phyloP scores from a whole-genome alignment of 2,888 invertebrate genomes.

The Meloe dianella region DNA sequence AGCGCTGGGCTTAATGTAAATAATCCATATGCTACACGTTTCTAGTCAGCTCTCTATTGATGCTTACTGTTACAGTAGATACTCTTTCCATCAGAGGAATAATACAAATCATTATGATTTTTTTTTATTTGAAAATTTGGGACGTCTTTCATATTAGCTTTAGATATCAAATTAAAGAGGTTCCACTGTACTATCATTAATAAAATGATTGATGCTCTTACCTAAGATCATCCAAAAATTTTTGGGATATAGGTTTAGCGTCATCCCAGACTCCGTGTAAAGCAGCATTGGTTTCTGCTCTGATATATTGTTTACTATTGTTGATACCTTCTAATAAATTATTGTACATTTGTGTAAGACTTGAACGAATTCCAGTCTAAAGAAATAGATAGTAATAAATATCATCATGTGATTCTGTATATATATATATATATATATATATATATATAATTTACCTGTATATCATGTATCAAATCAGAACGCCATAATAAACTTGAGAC shows the following conservation, averaged over 20 bases:
- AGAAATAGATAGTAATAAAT: constrained; percentile 34
- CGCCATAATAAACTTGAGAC: constrained; percentile 83
- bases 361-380: constrained; percentile 59
- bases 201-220: constrained; percentile 45
- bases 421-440: no score
- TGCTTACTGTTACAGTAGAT: no score
- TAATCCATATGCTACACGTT: no score
- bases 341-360: constrained; percentile 61
- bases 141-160: no score
- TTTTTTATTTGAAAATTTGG: no score
- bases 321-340: constrained; percentile 64
- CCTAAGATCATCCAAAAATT: constrained; percentile 75
- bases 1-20: no score
- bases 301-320: constrained; percentile 71
- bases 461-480: constrained; percentile 71
- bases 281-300: constrained; percentile 73
- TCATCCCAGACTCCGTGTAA: constrained; percentile 76
- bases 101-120: no score
- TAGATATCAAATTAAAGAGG: no score
- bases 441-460: constrained; percentile 58
- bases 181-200: neutral
- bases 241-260: constrained; percentile 71
- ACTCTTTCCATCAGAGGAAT: no score
- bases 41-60: no score
- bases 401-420: constrained; percentile 20